Base-by-base conservation (phyloP, 1,140 invertebrate species). In the Heliconius himera region DNA sequence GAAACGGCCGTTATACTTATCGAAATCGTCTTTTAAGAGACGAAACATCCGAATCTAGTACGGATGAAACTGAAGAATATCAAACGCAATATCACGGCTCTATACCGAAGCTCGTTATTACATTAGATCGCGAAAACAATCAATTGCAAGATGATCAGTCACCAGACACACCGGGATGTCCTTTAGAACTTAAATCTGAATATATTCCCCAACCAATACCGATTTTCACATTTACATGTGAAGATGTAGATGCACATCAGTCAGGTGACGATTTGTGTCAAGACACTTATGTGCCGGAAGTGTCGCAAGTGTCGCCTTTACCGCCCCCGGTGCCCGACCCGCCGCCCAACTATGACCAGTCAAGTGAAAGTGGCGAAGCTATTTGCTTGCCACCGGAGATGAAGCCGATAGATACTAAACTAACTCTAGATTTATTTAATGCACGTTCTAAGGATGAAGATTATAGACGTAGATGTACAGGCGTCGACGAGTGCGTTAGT, bases 1-100 rank as follows among this genome's bases (percentile, higher is more conserved):
- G 93, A 81, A 87, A 91, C 78, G 84, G 90, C 79, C 89, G 89
- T 46, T 88, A 87, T 41, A 87, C 87, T 8, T 88, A 87, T 80
- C 83, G 89, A 77, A 84, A 90, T 79, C 88, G 86, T 76, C 81
- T 91, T 1, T 76, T 92, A 38, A 88, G 87, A 79, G 90, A 94
- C 74, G 90, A 92, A 78, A 91, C 91, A 4, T 92, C 90, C n/a
- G 91, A 94, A 76, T 95, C 94, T 78, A 94, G 93, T 82, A 92
- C 94, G 8, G 92, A 93, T n/a, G 92, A 94, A 18, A 94, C 92
- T 79, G 89, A 93, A 51, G 90, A 92, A 36, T 89, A 85, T 60
- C 83, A 80, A 29, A 85, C 87, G 56, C 87, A 90, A 41, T 94
- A 93, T 81, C 88, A 88, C 81, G 90, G 90, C 29, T 94, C 90